Conservation (phyloP, 1,140 invertebrate genomes). For the Episyrphus balteatus region DNA sequence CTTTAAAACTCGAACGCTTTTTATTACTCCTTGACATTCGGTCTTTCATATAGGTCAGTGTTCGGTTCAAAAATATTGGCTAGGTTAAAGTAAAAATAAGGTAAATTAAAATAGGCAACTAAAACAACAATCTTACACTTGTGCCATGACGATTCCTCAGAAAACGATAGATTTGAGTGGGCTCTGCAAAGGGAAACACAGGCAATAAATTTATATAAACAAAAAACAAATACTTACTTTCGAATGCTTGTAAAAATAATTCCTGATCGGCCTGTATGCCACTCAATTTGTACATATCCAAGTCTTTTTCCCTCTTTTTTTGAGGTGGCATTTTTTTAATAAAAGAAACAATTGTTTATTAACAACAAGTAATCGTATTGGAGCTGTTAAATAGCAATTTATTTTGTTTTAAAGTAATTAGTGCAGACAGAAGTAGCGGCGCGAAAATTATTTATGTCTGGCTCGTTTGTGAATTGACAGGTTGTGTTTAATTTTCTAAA, state of each 20-base stretch:
- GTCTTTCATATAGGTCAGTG: conserved; percentile 81
- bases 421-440: too few relatives aligned
- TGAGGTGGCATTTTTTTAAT: conserved; percentile 64
- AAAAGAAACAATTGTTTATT: too few relatives aligned
- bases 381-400: too few relatives aligned
- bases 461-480: too few relatives aligned
- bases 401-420: too few relatives aligned
- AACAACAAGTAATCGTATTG: too few relatives aligned
- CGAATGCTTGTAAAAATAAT: conserved; percentile 88
- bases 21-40: conserved; percentile 76
- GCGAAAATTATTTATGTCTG: too few relatives aligned
- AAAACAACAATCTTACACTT: conserved; percentile 57
- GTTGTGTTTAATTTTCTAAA: too few relatives aligned
- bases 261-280: conserved; percentile 83
- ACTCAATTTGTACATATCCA: conserved; percentile 53
- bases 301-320: conserved; percentile 66
- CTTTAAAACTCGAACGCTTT: conserved; percentile 55
- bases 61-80: conserved; percentile 86
- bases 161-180: conserved; percentile 91
- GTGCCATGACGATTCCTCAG: conserved; percentile 77
- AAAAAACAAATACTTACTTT: conserved; percentile 66
- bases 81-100: conserved; percentile 44
- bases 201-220: background rate
- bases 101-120: background rate
- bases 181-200: conserved; percentile 54